Percentiles rank a stretch among this genome's conserved stretches.
Conservation (phyloP, 2,797 vertebrate genomes). For the Apogon talboti region DNA sequence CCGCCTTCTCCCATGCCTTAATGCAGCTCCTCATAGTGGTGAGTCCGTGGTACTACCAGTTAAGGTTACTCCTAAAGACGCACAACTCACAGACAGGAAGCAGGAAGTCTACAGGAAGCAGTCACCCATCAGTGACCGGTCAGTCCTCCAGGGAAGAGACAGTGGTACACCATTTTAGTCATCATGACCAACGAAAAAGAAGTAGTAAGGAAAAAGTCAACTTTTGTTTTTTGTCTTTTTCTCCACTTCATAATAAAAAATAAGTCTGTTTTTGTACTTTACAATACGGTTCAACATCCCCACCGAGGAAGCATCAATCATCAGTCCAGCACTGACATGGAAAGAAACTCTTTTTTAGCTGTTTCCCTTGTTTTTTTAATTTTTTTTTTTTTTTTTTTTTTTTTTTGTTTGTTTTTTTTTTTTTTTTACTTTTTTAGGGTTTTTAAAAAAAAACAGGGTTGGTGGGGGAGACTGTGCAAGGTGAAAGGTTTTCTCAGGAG, state of each 20-base stretch:
- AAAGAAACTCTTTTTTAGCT: conserved; percentile 68
- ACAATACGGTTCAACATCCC: conserved; percentile 99
- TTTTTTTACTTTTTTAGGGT: conserved; percentile 46
- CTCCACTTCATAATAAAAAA: conserved; percentile 97
- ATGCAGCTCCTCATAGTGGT: conserved; percentile 70
- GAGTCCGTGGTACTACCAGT: conserved; percentile 78
- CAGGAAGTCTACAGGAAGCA: conserved; percentile 71
- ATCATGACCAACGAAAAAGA: conserved; percentile 71
- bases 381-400: conserved; percentile 21
- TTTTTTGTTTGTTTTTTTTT: conserved; percentile 23
- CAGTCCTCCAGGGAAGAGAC: conserved; percentile 71
- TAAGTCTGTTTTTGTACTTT: conserved; percentile 99
- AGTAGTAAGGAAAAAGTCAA: conserved; percentile 83
- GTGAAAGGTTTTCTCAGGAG: conserved; percentile 42
- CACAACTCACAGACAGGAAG: conserved; percentile 70
- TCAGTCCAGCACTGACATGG: conserved; percentile 91
- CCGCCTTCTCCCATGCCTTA: conserved; percentile 47
- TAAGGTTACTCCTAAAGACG: conserved; percentile 72
- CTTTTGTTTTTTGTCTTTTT: conserved; percentile 86
- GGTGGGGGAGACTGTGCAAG: conserved; percentile 33
- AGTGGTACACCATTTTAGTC: conserved; percentile 73
- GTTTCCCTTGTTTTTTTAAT: conserved; percentile 49
- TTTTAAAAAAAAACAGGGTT: conserved; percentile 65
- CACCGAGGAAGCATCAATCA: conserved; percentile 93
- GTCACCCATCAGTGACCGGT: conserved; percentile 56